A percentile compares a stretch with the other conserved stretches of the same genome.
phyloP scores from a whole-genome alignment of 2,888 invertebrate species.

The Latrodectus elegans region DNA sequence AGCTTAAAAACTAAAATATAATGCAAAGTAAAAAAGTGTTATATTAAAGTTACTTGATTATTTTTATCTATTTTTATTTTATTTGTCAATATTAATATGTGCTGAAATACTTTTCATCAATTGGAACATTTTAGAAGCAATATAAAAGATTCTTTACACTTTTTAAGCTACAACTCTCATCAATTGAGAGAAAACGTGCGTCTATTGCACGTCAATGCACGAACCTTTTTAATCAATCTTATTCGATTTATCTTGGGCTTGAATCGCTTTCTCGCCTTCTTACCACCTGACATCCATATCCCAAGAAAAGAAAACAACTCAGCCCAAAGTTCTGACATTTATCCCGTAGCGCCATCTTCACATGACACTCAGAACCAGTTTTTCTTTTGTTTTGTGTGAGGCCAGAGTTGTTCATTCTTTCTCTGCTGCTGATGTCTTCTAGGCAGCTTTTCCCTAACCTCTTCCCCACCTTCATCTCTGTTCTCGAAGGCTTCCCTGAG shows the following conservation, averaged over 20 bases:
- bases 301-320: slow-evolving; percentile 25
- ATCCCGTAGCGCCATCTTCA: slow-evolving; percentile 60
- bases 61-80: no score
- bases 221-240: slow-evolving; percentile 42
- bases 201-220: neutral
- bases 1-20: no score
- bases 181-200: neutral
- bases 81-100: no score
- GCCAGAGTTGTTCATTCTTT: slow-evolving; percentile 30
- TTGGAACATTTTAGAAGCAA: no score
- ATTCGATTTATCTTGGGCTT: slow-evolving; percentile 20
- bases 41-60: no score
- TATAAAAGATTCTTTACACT: no score
- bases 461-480: slow-evolving; percentile 29
- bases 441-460: slow-evolving; percentile 42
- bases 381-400: slow-evolving; percentile 42
- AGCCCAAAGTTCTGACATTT: slow-evolving; percentile 53
- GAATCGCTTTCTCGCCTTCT: slow-evolving; percentile 10
- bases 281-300: slow-evolving; percentile 15
- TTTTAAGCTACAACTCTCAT: no score
- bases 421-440: slow-evolving; percentile 40
- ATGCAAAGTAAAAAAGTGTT: no score
- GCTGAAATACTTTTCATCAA: no score
- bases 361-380: slow-evolving; percentile 46
- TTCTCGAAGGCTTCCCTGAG: slow-evolving; percentile 31